Evolutionary conservation across 2,797 vertebrate genomes (phyloP), one percentile per base, ranked within the genome.

Genomic region (Peromyscus nudipes): DNA sequence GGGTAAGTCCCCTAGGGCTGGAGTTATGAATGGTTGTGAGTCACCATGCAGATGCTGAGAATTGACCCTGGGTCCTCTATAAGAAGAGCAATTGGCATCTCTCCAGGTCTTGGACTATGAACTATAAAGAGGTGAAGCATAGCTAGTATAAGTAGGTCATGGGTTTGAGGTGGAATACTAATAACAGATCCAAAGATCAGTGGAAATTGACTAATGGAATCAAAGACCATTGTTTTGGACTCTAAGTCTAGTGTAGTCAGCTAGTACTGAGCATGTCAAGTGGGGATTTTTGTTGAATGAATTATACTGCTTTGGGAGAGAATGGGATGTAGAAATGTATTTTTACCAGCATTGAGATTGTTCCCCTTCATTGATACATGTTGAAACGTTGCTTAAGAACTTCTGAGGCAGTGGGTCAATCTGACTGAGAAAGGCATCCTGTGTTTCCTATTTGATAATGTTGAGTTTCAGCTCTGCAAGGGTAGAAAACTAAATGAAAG

Each of bases 401-500:
- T 75, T 88, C 25, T 57, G 17, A 93, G 65, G 64, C 1, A 71
- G 12, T 71, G 31, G 65, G 43, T 77, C 4, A 85, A n/a, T 86
- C 55, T 65, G 11, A 91, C 19, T 84, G 37, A 91, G 73, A 29
- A 95, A 88, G 49, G 83, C 52, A 57, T 23, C 3, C 65, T 91
- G 88, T 96, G 31, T 96, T 88, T 88, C 43, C 29, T 67, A 43
- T 13, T 60, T 91, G 19, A 77, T 52, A 60, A 52, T 4, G 11
- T 25, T 81, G 71, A 29, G 43, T 64, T 89, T 89, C 31, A 86
- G 31, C 27, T 89, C 34, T 81, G 64, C 34, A 67, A 76, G 65
- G 29, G 4, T 62, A 52, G 23, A 96, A 93, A 34, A 27, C 23
- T 60, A 96, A 79, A 90, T 3, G 23, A 81, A 97, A 79, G 62